phyloP scores from a whole-genome alignment of 2,888 invertebrate species.

The Platypus cylindrus region DNA sequence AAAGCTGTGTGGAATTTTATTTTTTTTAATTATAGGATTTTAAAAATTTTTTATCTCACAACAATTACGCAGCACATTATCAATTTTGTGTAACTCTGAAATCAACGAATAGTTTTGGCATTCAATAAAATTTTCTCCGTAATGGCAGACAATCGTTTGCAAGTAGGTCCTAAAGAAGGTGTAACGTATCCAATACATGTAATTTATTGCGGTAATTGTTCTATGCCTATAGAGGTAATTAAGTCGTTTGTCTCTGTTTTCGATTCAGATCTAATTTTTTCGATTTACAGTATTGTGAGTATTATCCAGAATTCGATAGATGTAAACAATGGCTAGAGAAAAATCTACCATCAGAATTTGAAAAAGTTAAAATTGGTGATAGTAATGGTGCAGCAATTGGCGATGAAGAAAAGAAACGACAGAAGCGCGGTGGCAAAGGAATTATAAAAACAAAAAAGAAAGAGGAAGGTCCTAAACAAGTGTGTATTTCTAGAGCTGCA shows the following conservation, averaged over 20 bases:
- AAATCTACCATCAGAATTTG: slow-evolving; percentile 86
- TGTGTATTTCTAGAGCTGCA: slow-evolving; percentile 77
- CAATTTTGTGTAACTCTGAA: no score
- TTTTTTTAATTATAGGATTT: no score
- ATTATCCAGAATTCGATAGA: slow-evolving; percentile 93
- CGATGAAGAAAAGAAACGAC: slow-evolving; percentile 89
- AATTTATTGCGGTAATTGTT: slow-evolving; percentile 86
- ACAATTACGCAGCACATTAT: no score
- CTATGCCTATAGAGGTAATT: slow-evolving; percentile 79
- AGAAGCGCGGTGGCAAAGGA: slow-evolving; percentile 95
- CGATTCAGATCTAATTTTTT: slow-evolving; percentile 3
- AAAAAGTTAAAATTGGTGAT: slow-evolving; percentile 67
- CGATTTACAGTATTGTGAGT: slow-evolving; percentile 79
- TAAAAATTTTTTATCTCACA: no score
- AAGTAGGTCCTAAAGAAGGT: slow-evolving; percentile 41
- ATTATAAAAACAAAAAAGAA: slow-evolving; percentile 92
- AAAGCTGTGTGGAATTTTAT: no score
- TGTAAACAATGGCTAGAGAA: slow-evolving; percentile 95
- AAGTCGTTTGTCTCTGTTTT: slow-evolving; percentile 2
- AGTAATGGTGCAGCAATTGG: slow-evolving; percentile 41
- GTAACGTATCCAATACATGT: slow-evolving; percentile 72
- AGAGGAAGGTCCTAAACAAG: slow-evolving; percentile 75
- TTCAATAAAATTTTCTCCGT: no score
- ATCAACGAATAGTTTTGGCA: no score
- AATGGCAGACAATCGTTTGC: slow-evolving; percentile 33